Base-by-base conservation (phyloP, 2,113 vertebrate species). In the Brachyhypopomus gauderio region DNA sequence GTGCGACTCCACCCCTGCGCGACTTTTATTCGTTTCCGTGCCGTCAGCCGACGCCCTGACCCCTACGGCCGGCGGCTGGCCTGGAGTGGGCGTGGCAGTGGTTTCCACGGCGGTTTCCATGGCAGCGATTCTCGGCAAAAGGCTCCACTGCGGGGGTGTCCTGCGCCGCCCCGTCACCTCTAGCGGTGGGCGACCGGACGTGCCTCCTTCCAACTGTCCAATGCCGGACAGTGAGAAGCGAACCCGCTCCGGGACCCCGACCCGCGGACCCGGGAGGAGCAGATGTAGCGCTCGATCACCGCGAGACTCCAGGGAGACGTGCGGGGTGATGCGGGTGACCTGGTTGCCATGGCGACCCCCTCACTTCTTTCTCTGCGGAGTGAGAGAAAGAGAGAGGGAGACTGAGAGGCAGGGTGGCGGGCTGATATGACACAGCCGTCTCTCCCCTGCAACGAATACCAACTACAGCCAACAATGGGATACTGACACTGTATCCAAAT, bases 281-380 rank as follows among this genome's bases (percentile, higher is more conserved):
- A 67, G 64, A 67, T 75, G 17, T 20, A 34, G 19, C 16, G 38
- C 52, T 67, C 62, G 5, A 34, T 67, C 76, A 56, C 22, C 3
- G 8, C 9, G 36, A n/a, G 14, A 27, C 62, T 5, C 27, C 55
- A 2, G 19, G 41, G 60, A 78, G 60, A 78, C 20, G 27, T 34
- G 45, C 14, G 27, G 5, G 30, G 34, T 16, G 45, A 78, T 78
- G 48, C 9, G 27, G 36, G 27, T 27, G 23, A 69, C 76, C 63
- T 69, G 63, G 76, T 69, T 69, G 64, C 63, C 36, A 56, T 78
- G 20, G 45, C 11, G 60, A 55, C 16, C 9, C 30, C 30, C 9
- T 20, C 62, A 52, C 38, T 64, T 75, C 14, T 67, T 34, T 77
- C 11, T 34, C 60, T 30, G 38, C 14, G n/a, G n/a, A 23, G 64